Base-by-base conservation (phyloP, 2,888 invertebrate species). In the Phalera bucephala region DNA sequence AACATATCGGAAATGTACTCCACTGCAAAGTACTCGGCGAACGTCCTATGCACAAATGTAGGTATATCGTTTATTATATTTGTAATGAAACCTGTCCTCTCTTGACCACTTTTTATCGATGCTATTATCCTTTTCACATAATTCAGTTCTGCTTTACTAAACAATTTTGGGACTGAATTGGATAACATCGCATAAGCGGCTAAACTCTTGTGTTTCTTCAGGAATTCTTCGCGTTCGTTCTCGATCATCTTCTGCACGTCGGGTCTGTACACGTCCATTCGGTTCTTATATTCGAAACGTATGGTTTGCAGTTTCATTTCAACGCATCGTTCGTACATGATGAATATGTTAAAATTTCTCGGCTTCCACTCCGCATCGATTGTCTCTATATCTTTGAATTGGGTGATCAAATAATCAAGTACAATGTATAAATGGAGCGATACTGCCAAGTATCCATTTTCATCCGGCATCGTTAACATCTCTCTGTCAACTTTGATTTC, bases 21-120 rank as follows among this genome's bases (percentile, higher is more conserved):
- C 4, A 36, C 33, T 6, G 36, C 40, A 32, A 40, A 36, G 21
- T 40, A 40, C 9, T 40, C 40, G 13, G 35, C 35, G 30, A 40
- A 40, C n/a, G 31, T 30, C 5, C 14, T 11, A 30, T 40, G 35
- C 7, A 40, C 29, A 25, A 40, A 40, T 29, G 19, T 29, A 1
- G 40, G 40, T 4, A 21, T 25, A 9, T 20, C 40, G 15, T 32
- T 21, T 2, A 36, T 20, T 9, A 40, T 26, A 6, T 32, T 29
- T 13, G 32, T 32, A 3, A 40, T 25, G 1, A 40, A 9, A 8
- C 40, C 40, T 0, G 35, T 40, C 20, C 36, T 40, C 6, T 40
- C 40, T 21, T 36, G 29, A 3, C 28, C 40, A 13, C 14, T 19
- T 33, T 40, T 32, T 10, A 40, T 29, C 10, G n/a, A 23, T 6